These are phyloP conservation scores for Grammomys surdaster DNA, from an alignment of 2,113 vertebrate genomes.

Conservation along the genomic window DNA sequence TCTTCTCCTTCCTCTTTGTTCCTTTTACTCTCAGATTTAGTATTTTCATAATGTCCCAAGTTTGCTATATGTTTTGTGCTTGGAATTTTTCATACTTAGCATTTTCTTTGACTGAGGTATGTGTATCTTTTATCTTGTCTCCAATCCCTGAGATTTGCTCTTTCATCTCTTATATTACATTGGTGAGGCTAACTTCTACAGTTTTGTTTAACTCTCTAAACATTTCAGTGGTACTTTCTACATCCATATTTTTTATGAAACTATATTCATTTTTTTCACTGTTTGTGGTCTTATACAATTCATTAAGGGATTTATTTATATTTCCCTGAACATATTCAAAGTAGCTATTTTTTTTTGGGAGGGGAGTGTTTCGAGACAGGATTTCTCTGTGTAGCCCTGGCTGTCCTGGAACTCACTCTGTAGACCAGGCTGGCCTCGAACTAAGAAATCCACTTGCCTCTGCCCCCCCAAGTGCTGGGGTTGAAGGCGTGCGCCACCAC, in stretches of 20 bases:
- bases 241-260: background rate
- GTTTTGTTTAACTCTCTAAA: background rate
- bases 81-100: background rate
- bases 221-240: background rate
- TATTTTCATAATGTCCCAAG: background rate
- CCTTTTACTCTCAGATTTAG: background rate
- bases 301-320: background rate
- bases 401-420: too few relatives aligned
- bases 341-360: too few relatives aligned
- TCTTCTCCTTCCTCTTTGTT: background rate
- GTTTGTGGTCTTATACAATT: background rate
- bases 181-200: background rate
- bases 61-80: background rate
- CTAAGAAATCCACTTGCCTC: too few relatives aligned
- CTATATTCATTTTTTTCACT: background rate
- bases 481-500: too few relatives aligned
- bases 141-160: background rate
- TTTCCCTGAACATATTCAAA: background rate
- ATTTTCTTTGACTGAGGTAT: background rate
- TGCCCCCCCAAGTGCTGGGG: too few relatives aligned
- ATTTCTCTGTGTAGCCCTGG: too few relatives aligned
- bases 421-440: too few relatives aligned
- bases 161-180: background rate
- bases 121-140: background rate
- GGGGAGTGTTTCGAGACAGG: too few relatives aligned